A percentile compares a stretch with the other conserved stretches of the same genome.
These are phyloP conservation scores for Myodes glareolus DNA, from an alignment of 2,113 vertebrate genomes.

Conservation along the genomic window DNA sequence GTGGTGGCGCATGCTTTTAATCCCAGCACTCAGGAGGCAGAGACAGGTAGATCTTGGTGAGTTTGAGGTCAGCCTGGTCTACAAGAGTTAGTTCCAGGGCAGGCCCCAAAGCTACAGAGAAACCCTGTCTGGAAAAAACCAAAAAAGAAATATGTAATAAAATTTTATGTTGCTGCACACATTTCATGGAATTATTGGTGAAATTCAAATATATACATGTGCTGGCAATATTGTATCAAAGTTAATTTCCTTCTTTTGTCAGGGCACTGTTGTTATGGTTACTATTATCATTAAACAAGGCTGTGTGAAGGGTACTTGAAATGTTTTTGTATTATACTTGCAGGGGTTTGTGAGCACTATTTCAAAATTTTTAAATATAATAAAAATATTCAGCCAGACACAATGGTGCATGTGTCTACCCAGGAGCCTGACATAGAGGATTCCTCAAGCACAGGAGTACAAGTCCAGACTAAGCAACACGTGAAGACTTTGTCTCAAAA, in stretches of 20 bases:
- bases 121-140: no score
- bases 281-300: constrained; percentile 18
- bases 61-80: no score
- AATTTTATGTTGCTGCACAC: neutral
- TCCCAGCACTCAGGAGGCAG: no score
- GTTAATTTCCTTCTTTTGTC: constrained; percentile 11
- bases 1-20: no score
- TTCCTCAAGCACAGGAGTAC: neutral
- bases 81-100: no score
- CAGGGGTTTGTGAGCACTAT: constrained; percentile 40
- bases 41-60: no score
- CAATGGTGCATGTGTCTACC: neutral
- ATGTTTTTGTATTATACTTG: constrained; percentile 51
- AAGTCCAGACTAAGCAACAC: neutral
- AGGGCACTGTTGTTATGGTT: neutral
- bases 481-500: neutral
- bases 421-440: neutral
- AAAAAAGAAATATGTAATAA: neutral
- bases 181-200: constrained; percentile 26
- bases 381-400: neutral
- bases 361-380: constrained; percentile 21
- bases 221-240: constrained; percentile 24
- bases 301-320: neutral
- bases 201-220: constrained; percentile 31
- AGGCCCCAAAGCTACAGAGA: no score